Evolutionary conservation across 2,113 vertebrate species (phyloP), one percentile per base, ranked within the genome.

Genomic region (Macaca mulatta): DNA sequence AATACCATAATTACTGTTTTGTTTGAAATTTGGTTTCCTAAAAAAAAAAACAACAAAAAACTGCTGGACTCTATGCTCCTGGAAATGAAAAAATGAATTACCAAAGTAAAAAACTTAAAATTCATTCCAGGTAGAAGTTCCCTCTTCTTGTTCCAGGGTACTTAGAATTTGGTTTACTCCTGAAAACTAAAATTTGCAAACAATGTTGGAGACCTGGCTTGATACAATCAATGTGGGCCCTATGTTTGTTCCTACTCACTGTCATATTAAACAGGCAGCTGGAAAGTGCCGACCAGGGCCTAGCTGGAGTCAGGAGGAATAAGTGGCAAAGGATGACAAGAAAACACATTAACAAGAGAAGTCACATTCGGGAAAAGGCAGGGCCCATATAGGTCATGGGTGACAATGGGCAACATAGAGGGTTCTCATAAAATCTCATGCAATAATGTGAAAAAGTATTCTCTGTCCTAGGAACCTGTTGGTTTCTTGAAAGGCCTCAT

Each of bases 401-500:
- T 43, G 38, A 90, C 87, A 81, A 45, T 59, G 77, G 12, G 55
- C 12, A 11, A 83, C 70, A 20, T 32, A 30, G 67, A 92, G 59
- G 48, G 40, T n/a, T 78, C 40, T 83, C 32, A 27, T n/a, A 78
- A 93, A 89, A 52, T 72, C 70, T 32, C 38, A 14, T 40, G 77
- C 20, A 86, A 32, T 80, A 55, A 20, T 17, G 27, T 59, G 43
- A 38, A 93, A 96, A 96, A 64, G 84, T 48, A 81, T 25, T 92
- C 38, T 75, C 38, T 90, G 57, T 95, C 64, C 55, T 48, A 77
- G 70, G 77, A 96, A 80, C 52, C 84, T 35, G 59, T 32, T 88
- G 70, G 70, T 97, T 96, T 93, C 88, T 81, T 40, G 84, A 98
- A 98, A 98, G 98, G 98, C 90, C 96, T 98, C 95, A 98, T 98